Evolutionary conservation across 2,797 vertebrate species (phyloP).

Genomic region (Cheirogaleus major): DNA sequence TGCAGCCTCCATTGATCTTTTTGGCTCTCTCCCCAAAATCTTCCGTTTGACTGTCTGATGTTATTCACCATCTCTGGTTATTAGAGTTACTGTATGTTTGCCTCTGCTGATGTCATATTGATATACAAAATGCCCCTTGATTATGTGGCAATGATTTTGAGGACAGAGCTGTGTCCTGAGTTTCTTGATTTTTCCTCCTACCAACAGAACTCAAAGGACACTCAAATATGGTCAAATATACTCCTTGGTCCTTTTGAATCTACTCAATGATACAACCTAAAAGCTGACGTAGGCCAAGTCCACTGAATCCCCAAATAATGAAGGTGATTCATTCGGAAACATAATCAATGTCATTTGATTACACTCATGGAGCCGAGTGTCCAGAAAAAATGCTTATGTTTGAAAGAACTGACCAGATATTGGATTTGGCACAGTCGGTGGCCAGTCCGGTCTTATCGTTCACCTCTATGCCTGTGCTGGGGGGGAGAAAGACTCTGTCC

Average conservation of each 20-base stretch:
- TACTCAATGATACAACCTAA: neutral
- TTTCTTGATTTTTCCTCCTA: neutral
- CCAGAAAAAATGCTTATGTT: neutral
- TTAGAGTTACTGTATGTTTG: neutral
- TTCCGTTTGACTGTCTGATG: neutral
- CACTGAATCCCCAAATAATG: neutral
- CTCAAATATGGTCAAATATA: neutral
- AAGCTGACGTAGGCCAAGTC: neutral
- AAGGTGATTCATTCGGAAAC: neutral
- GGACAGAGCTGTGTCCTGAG: neutral
- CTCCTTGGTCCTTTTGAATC: neutral
- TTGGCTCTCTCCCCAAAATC: neutral
- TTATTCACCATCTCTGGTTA: neutral
- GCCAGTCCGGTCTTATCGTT: neutral
- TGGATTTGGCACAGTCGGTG: neutral
- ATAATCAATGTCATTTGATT: neutral
- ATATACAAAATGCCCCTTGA: neutral
- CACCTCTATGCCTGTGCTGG: neutral
- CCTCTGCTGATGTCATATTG: neutral
- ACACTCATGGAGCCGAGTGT: neutral
- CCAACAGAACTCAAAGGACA: neutral
- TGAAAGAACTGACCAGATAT: neutral
- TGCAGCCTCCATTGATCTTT: neutral
- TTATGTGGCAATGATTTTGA: neutral
- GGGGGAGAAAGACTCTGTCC: neutral